phyloP scores from a whole-genome alignment of 2,888 invertebrate species.

The Julus scandinavius region DNA sequence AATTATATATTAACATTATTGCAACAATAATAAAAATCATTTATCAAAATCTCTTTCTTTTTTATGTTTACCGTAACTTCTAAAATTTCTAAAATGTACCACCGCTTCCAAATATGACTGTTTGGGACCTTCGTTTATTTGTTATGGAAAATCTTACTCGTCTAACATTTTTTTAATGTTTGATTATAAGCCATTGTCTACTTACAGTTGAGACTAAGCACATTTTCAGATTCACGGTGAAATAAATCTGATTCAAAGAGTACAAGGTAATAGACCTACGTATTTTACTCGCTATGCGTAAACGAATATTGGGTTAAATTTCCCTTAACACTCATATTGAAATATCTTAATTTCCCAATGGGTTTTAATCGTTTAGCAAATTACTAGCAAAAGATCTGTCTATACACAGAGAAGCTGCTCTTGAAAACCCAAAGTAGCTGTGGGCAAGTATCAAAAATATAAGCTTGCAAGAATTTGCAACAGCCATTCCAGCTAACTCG shows the following conservation, averaged over 20 bases:
- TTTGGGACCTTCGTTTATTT: too few relatives aligned
- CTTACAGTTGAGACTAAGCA: background rate
- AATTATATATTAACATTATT: too few relatives aligned
- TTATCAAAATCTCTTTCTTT: too few relatives aligned
- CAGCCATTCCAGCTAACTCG: background rate
- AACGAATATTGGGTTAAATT: conserved; percentile 15
- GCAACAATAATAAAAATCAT: too few relatives aligned
- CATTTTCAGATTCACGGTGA: background rate
- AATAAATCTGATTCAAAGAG: background rate
- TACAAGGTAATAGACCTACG: background rate
- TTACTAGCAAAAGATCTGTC: conserved; percentile 42
- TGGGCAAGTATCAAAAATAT: background rate
- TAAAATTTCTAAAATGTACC: too few relatives aligned
- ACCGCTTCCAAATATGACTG: too few relatives aligned
- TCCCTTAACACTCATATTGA: conserved; percentile 39
- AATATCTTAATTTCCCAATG: conserved; percentile 42
- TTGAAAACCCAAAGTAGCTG: background rate
- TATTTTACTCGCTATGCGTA: background rate
- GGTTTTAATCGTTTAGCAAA: conserved; percentile 34
- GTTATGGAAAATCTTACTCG: too few relatives aligned
- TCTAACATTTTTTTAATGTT: background rate
- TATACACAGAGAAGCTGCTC: background rate
- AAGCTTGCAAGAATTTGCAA: background rate
- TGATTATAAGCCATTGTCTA: background rate
- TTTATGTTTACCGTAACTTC: too few relatives aligned